phyloP scores from a whole-genome alignment of 2,113 vertebrate genomes.

The Thomomys bottae region DNA sequence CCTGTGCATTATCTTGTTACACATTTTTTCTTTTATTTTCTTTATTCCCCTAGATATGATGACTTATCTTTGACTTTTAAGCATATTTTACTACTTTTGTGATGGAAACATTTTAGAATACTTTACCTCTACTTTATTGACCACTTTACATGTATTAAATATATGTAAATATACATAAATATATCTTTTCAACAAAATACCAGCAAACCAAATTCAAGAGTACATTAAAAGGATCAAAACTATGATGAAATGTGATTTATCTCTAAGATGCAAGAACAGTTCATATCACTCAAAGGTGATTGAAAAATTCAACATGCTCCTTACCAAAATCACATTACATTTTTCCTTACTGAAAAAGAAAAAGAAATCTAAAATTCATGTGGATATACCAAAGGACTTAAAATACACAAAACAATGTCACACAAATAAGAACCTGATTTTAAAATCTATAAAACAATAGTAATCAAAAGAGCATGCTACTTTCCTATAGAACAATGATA shows the following conservation, averaged over 20 bases:
- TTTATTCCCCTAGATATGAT: background rate
- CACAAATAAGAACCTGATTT: background rate
- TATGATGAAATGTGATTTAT: background rate
- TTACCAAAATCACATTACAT: too few species aligned
- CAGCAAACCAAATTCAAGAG: background rate
- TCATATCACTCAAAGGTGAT: background rate
- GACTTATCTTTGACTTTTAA: background rate
- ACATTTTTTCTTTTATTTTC: slow-evolving; percentile 14
- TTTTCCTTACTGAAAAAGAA: background rate
- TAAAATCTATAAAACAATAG: background rate
- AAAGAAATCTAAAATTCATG: background rate
- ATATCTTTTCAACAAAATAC: background rate
- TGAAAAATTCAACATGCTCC: background rate
- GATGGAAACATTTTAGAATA: background rate
- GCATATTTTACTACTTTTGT: slow-evolving; percentile 5
- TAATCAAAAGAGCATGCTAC: background rate
- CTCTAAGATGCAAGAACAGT: background rate
- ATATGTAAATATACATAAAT: background rate
- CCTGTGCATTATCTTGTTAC: background rate
- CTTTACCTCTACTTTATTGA: slow-evolving; percentile 23
- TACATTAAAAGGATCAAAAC: background rate
- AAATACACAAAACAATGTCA: background rate
- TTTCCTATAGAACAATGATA: background rate
- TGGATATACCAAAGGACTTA: background rate
- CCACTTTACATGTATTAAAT: background rate